Evolutionary conservation across 1,140 invertebrate genomes (phyloP), one percentile per base, ranked within the genome.

Genomic region (Aleiodes sp.): DNA sequence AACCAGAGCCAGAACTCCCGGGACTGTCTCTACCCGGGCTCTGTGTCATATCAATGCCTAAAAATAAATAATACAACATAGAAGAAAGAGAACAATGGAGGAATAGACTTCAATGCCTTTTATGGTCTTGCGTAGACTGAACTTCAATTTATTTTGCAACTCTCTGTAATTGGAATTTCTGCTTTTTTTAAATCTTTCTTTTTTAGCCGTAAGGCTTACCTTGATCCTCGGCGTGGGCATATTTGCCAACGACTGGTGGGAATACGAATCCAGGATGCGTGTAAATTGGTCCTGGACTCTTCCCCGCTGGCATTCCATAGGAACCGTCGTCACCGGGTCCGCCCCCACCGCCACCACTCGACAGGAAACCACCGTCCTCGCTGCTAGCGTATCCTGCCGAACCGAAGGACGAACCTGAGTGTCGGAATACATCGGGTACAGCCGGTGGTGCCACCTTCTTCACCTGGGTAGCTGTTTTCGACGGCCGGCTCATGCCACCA

Each of bases 11-110:
- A 2, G 94, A 94, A 84, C 94, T 96, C 79, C 94, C 94, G 2
- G 94, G 94, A 83, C 94, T 96, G 82, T 96, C 95, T 57, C 94
- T 88, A 14, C 94, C 95, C 16, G 94, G 95, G 77, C 93, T 95
- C 90, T 94, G 89, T 41, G 88, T 89, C 87, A 91, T 89, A 79
- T 91, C 90, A 75, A 91, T 91, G 70, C 85, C 85, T 86, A 62
- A 21, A 59, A 24, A 66, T 43, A 35, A 12, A 35, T 10, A n/a
- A 68, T 16, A 19, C 4, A 52, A 29, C 26, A 14, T 10, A 33
- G 39, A 2, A 61, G 31, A 41, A 21, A 16, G 14, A 39, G 21
- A 62, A 39, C 28, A 62, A 62, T 39, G 21, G 31, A n/a, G 7
- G 28, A 33, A 3, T 24, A 21, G 8, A 16, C 24, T 16, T 24